These are phyloP conservation scores for Manis pentadactyla DNA, from an alignment of 2,797 vertebrate genomes.

Conservation along the genomic window DNA sequence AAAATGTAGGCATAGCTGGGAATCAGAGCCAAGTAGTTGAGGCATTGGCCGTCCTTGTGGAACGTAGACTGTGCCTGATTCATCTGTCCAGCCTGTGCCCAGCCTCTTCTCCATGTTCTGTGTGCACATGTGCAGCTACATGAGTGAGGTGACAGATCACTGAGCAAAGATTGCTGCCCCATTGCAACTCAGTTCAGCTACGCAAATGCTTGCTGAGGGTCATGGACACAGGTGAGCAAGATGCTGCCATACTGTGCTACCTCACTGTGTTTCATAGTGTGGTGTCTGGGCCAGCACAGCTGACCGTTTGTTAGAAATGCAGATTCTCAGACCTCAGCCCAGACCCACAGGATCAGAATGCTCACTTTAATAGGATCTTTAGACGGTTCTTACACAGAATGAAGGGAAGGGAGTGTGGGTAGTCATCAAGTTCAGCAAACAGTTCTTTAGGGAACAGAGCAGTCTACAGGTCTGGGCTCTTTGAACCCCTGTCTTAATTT, in stretches of 20 bases:
- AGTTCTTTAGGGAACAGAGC: too few relatives aligned
- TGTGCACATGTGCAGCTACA: background rate
- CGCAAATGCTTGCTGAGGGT: background rate
- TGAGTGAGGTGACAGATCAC: too few relatives aligned
- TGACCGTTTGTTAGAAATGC: background rate
- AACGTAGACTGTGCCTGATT: fast-evolving
- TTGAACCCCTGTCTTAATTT: background rate
- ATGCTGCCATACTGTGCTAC: fast-evolving
- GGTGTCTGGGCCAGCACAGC: background rate
- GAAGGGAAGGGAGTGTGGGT: background rate
- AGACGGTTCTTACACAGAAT: background rate
- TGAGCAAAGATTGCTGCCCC: background rate
- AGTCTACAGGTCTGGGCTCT: background rate
- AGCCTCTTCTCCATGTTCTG: background rate
- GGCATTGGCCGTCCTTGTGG: background rate
- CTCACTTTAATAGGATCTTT: background rate
- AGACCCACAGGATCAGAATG: background rate
- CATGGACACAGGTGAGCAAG: background rate
- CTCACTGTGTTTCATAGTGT: background rate
- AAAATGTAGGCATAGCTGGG: background rate
- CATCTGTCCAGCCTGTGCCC: background rate
- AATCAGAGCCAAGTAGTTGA: background rate
- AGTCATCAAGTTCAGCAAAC: background rate
- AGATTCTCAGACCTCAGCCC: background rate
- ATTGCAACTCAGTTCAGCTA: background rate